These are phyloP conservation scores for Oxystoma pomonae DNA, from an alignment of 2,888 invertebrate genomes.

Conservation along the genomic window DNA sequence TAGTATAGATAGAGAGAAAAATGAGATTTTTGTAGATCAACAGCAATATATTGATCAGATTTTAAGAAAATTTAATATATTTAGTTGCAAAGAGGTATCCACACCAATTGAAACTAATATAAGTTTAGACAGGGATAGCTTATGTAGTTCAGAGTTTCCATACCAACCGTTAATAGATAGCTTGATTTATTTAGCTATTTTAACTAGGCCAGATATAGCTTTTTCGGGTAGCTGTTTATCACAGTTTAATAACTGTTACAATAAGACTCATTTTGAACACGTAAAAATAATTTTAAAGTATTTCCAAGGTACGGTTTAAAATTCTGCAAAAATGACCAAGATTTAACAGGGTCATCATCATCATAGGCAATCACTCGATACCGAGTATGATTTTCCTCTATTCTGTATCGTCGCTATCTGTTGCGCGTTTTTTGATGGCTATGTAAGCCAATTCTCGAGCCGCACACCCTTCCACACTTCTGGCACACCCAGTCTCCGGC, in stretches of 20 bases:
- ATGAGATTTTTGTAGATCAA: conserved; percentile 6
- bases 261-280: conserved; percentile 9
- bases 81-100: conserved; percentile 3
- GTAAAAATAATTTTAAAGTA: not conserved
- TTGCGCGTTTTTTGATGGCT: no score
- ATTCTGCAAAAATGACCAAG: not conserved
- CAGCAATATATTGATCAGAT: conserved; percentile 11
- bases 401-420: no score
- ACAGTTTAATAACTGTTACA: conserved; percentile 2
- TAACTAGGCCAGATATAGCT: conserved; percentile 7
- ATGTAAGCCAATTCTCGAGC: no score
- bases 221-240: not conserved
- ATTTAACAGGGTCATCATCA: no score
- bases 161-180: conserved; percentile 8
- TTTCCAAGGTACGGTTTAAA: not conserved
- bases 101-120: not conserved
- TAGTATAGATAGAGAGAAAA: conserved; percentile 2
- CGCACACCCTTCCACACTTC: no score
- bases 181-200: conserved; percentile 10
- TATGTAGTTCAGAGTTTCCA: not conserved
- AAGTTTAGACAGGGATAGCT: not conserved
- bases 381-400: no score
- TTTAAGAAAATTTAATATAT: conserved; percentile 9
- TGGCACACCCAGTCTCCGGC: no score
- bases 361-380: no score